These are phyloP conservation scores for Hypomesus transpacificus DNA, from an alignment of 2,113 vertebrate genomes.

Conservation along the genomic window DNA sequence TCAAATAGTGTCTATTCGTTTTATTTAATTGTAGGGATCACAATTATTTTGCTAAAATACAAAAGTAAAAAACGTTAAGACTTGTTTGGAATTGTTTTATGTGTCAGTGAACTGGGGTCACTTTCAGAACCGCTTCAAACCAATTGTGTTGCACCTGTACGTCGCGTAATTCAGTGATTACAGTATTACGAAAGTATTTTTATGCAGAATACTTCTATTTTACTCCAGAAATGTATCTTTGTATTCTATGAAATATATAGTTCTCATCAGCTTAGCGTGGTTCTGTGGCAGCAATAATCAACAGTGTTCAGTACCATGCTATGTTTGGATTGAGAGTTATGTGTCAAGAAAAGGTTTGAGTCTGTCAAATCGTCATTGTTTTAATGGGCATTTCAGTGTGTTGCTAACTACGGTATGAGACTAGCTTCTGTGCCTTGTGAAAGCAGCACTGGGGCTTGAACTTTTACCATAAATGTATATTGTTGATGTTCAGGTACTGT, in stretches of 20 bases:
- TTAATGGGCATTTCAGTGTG: constrained; percentile 49
- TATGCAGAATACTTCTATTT: constrained; percentile 63
- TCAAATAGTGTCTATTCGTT: neutral
- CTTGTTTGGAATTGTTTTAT: too few species aligned
- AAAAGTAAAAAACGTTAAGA: constrained; percentile 19
- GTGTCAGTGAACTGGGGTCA: too few species aligned
- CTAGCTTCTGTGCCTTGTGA: constrained; percentile 66
- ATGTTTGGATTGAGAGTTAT: constrained; percentile 20
- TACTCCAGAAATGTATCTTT: neutral
- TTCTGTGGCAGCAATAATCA: constrained; percentile 65
- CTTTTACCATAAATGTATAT: constrained; percentile 34
- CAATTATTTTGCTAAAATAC: constrained; percentile 45
- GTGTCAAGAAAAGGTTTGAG: constrained; percentile 16
- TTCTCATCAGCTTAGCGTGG: constrained; percentile 52
- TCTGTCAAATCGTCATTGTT: constrained; percentile 17
- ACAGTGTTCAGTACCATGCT: constrained; percentile 47
- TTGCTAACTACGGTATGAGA: constrained; percentile 41
- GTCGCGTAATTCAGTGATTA: constrained; percentile 46
- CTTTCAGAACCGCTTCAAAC: too few species aligned
- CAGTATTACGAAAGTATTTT: constrained; percentile 48
- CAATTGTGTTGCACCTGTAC: constrained; percentile 43
- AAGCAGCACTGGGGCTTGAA: constrained; percentile 50
- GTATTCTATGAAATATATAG: constrained; percentile 45
- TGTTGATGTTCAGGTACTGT: constrained; percentile 16
- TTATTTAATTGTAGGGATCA: constrained; percentile 32